These are phyloP conservation scores for Channa argus DNA, from an alignment of 2,113 vertebrate species.

Conservation along the genomic window DNA sequence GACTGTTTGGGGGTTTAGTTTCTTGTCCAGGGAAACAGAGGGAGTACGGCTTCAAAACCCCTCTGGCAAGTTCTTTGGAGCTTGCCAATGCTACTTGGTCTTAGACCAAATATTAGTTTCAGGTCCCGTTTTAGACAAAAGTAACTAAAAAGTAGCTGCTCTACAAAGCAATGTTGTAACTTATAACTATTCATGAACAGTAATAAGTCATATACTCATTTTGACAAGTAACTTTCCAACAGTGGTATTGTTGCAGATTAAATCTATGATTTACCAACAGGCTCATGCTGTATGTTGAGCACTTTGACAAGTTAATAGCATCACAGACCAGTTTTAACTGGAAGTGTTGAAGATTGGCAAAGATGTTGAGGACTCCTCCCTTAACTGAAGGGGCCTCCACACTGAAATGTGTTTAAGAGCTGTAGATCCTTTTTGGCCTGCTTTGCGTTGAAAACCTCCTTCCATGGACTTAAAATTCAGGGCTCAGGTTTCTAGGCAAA, in stretches of 20 bases:
- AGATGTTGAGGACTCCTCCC: background rate
- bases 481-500: constrained; percentile 61
- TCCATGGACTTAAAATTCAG: constrained; percentile 59
- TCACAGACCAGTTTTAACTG: constrained; percentile 2
- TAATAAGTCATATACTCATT: too few relatives aligned
- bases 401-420: constrained; percentile 61
- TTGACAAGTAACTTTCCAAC: too few relatives aligned
- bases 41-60: too few relatives aligned
- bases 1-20: too few relatives aligned
- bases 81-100: too few relatives aligned
- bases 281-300: background rate
- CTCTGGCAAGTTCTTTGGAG: too few relatives aligned
- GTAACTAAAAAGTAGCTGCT: too few relatives aligned
- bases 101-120: too few relatives aligned
- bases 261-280: constrained; percentile 5
- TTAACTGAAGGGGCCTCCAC: constrained; percentile 35
- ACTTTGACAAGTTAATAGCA: background rate
- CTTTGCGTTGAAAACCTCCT: constrained; percentile 51
- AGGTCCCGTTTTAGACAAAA: too few relatives aligned
- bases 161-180: too few relatives aligned
- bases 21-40: too few relatives aligned
- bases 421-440: constrained; percentile 39
- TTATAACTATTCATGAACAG: too few relatives aligned
- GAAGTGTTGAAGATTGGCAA: constrained; percentile 24
- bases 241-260: background rate